These are phyloP conservation scores for Dromaius novaehollandiae DNA, from an alignment of 2,113 vertebrate genomes.

Conservation along the genomic window DNA sequence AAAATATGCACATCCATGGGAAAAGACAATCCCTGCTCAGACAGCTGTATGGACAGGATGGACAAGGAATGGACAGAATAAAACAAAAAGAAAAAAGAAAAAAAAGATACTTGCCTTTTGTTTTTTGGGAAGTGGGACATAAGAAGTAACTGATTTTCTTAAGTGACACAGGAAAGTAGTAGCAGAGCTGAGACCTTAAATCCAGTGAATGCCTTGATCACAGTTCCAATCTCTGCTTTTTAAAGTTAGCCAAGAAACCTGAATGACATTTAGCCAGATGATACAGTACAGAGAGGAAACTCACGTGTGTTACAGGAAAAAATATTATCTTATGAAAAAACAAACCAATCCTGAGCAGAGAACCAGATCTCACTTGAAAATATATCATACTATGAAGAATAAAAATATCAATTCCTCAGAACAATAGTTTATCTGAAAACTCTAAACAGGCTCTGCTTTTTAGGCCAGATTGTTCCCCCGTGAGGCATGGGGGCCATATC, in stretches of 20 bases:
- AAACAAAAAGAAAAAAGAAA: neutral
- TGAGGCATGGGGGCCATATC: accelerated
- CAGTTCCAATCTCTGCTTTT: neutral
- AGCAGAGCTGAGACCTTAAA: neutral
- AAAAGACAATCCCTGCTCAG: neutral
- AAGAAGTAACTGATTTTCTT: neutral
- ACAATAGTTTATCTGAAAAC: neutral
- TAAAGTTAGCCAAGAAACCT: neutral
- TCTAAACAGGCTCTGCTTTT: neutral
- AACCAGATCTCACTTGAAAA: neutral
- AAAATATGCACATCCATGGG: no score
- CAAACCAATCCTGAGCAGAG: neutral
- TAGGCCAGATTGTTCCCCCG: neutral
- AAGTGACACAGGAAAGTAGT: neutral
- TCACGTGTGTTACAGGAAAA: neutral
- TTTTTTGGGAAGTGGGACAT: neutral
- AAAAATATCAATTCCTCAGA: neutral
- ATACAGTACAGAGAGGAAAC: neutral
- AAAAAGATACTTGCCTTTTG: neutral
- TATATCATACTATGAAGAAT: neutral
- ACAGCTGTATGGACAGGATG: neutral
- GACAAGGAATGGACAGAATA: neutral
- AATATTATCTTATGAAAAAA: neutral
- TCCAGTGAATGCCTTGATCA: neutral
- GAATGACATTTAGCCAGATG: neutral